phyloP scores from a whole-genome alignment of 2,797 vertebrate genomes.

The Sebastes melanostomus region DNA sequence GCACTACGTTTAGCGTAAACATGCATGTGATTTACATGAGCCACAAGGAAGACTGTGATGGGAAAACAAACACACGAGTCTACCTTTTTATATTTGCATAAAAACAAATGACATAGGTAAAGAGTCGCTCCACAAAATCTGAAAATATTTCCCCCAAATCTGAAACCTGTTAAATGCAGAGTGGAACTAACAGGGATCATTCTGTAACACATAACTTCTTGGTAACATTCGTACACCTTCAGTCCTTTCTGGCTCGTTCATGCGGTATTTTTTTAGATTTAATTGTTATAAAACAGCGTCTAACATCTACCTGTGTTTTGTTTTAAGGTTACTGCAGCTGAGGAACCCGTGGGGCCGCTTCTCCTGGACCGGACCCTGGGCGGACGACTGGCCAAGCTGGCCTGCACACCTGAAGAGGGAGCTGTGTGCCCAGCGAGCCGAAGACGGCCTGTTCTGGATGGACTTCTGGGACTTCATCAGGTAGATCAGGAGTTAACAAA shows the following conservation, averaged over 20 bases:
- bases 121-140: background rate
- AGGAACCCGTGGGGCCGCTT: slow-evolving; percentile 96
- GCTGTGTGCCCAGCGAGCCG: slow-evolving; percentile 82
- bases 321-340: slow-evolving; percentile 86
- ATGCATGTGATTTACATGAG: too few species aligned
- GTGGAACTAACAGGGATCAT: background rate
- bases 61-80: background rate
- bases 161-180: background rate
- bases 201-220: background rate
- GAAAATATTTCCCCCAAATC: background rate
- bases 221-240: background rate
- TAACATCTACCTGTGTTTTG: background rate
- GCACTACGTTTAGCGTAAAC: background rate
- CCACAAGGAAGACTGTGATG: background rate
- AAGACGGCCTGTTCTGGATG: slow-evolving; percentile 94
- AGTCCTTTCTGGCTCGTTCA: background rate
- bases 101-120: background rate
- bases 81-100: background rate
- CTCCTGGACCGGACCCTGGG: slow-evolving; percentile 95
- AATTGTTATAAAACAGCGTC: background rate
- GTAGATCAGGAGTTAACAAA: slow-evolving; percentile 61
- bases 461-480: slow-evolving; percentile 94
- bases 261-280: background rate
- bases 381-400: slow-evolving; percentile 90
- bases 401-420: slow-evolving; percentile 75